Evolutionary conservation across 2,888 invertebrate species (phyloP), one percentile per base, ranked within the genome.

Genomic region (Protophormia terraenovae): DNA sequence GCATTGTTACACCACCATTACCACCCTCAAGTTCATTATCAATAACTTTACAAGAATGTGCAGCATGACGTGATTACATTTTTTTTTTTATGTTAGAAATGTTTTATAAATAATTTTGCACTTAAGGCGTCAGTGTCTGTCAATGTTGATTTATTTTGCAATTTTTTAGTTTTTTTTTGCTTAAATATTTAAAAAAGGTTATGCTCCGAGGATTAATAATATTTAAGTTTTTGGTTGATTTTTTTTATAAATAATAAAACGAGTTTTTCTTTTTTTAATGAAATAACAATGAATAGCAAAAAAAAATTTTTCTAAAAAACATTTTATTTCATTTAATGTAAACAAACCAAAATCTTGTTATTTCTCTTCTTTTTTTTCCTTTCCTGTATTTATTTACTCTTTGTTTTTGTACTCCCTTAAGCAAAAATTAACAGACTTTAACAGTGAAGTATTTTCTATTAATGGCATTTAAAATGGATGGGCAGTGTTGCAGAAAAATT

Each of bases 301-400:
- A 8, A 32, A 64, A 58, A 60, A 19, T 12, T 29, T 76, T 12
- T 45, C 50, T 7, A 71, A 69, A n/a, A n/a, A 45, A 47, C 71
- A 71, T 14, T 66, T 41, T n/a, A 55, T 72, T 64, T 82, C 35
- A 45, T 27, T 47, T 45, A 84, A 84, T 84, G 84, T 84, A 84
- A 84, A 84, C 84, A 84, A 84, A 84, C 77, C 72, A 8, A 77
- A 77, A 73, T 72, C 76, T 71, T 84, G 75, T 84, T 81, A 41
- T 77, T 55, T 78, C 29, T 64, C n/a, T 66, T 67, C 14, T 53
- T 75, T 19, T 53, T 35, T 58, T 24, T 50, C 3, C 16, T 53
- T 47, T 10, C 7, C 35, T 60, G 32, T 12, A 47, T 60, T 75
- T 55, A 64, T 76, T 81, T 71, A 72, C 73, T 14, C 24, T 71